Base-by-base conservation (phyloP, 2,888 invertebrate genomes). In the Erebia aethiops region DNA sequence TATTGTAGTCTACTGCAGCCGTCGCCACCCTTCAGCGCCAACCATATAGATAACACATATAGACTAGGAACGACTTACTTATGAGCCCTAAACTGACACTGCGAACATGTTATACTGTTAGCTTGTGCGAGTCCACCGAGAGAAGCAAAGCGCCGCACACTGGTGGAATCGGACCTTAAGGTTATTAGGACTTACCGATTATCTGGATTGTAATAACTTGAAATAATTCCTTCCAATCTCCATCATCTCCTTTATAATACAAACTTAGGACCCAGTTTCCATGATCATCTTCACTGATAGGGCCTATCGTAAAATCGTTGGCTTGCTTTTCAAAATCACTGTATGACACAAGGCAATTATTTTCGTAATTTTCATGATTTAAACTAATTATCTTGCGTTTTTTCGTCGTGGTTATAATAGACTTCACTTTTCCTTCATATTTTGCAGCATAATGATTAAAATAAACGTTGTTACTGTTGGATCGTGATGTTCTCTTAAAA, bases 191-290 rank as follows among this genome's bases (percentile, higher is more conserved):
- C 82, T 82, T 77, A 91, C 92, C 88, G 71, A 77, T 77, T 73
- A 92, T 88, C 70, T 81, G 78, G 69, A 92, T 73, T n/a, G 80
- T 84, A 7, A 92, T 87, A 63, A 89, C 85, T 84, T 90, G 88
- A 74, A 85, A 91, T 67, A 86, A 43, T 73, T 92, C 92, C 1
- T 82, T 76, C 84, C 83, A 86, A 1, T 83, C 74, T 10, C 76
- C 85, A 41, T 85, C 76, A 0, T 77, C 68, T 69, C 84, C 82
- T 52, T 78, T 80, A 2, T 79, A 82, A 70, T 83, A 88, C 0
- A 83, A 74, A 63, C 89, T 90, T 0, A 92, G 70, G 52, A 90
- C 82, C 92, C 92, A 93, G 71, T 93, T 93, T 0, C 92, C 92
- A 66, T 89, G 82, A 54, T 92, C 87, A 0, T 84, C 82, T 3